Evolutionary conservation across 2,888 invertebrate species (phyloP).

Genomic region (Crocallis elinguaria): DNA sequence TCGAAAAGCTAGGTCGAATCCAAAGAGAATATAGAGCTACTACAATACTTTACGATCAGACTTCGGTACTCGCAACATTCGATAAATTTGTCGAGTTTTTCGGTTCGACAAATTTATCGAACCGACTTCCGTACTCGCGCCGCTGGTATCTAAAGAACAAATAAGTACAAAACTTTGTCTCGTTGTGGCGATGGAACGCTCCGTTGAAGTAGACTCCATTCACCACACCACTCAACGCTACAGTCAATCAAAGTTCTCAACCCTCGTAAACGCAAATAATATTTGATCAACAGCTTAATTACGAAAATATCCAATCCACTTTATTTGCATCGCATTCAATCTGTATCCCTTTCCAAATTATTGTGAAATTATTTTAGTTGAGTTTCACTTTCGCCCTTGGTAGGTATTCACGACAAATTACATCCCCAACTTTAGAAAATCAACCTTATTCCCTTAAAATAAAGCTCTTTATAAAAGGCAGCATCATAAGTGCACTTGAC

Average conservation of each 20-base stretch:
- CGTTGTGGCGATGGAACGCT: no score
- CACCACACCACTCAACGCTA: no score
- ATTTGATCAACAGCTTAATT: background rate
- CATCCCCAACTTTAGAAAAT: conserved; percentile 19
- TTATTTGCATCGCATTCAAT: conserved; percentile 24
- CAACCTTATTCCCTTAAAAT: conserved; percentile 20
- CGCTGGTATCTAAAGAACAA: no score
- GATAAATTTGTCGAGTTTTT: no score
- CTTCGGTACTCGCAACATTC: no score
- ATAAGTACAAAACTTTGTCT: no score
- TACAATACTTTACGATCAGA: no score
- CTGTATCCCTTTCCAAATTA: conserved; percentile 26
- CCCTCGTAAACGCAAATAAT: background rate
- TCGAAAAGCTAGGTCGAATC: no score
- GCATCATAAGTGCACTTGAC: conserved; percentile 35
- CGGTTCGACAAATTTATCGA: no score
- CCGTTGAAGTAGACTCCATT: no score
- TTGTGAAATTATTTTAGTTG: conserved; percentile 30
- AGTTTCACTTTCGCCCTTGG: conserved; percentile 33
- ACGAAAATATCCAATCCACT: conserved; percentile 4
- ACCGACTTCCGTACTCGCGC: no score
- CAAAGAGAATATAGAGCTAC: no score
- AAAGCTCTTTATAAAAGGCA: conserved; percentile 18
- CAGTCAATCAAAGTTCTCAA: background rate
- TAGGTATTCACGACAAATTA: conserved; percentile 31